Evolutionary conservation across 2,797 vertebrate genomes (phyloP), one percentile per base, ranked within the genome.

Genomic region (Myiotriccus ornatus): DNA sequence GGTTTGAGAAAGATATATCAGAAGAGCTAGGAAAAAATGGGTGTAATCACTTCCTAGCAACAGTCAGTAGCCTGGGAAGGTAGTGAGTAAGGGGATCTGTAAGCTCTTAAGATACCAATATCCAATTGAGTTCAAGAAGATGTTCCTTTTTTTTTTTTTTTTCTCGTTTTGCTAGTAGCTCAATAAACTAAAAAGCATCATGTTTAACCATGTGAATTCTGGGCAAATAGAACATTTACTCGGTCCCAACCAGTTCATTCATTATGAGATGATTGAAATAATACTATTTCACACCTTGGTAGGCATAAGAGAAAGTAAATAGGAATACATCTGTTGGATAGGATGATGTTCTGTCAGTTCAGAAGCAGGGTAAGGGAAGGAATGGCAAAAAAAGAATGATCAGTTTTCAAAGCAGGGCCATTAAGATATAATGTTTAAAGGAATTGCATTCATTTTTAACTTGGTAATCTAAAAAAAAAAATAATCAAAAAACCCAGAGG

Each of bases 401-500:
- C 22, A 23, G 22, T 32, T 82, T 88, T 57, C 41, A 87, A 65
- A 88, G 55, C 10, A 84, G 11, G 24, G 22, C 4, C 3, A 0
- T 71, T 53, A 81, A 57, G 23, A 39, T 25, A 82, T 6, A 12
- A 25, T 28, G 84, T 81, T 90, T 64, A 71, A 84, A 92, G 37
- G 12, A 88, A 86, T 5, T 88, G 20, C 10, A 49, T 79, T 75
- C 73, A 7, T 0, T 13, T 89, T 88, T 84, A 87, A 44, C 34
- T 87, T 60, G 70, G 30, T 62, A 5, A 59, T 76, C 30, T 35
- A 17, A 44, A 80, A 73, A 44, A 80, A 73, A 52, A 50, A 12
- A 1, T 0, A 8, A 35, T 5, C 21, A 25, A 67, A 82, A 68
- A 41, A 0, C 3, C 13, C 43, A 53, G 22, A 73, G 60, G 14